A percentile compares a stretch with the other conserved stretches of the same genome.
Conservation (phyloP, 2,888 invertebrate species). For the Drosophila buzzatii region DNA sequence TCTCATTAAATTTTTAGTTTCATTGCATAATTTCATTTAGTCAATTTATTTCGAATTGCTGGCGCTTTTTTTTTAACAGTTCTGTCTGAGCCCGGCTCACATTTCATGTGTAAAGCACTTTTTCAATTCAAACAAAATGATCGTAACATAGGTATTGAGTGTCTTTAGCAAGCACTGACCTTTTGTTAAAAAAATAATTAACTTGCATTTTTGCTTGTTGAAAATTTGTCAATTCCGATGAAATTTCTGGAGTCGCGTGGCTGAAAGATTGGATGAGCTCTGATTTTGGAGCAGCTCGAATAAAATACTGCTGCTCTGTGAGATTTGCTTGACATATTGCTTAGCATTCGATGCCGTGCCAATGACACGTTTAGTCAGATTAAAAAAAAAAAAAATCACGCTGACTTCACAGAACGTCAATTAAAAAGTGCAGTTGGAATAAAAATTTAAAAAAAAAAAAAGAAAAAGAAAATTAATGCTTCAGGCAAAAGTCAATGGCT, state of each 20-base stretch:
- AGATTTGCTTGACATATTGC: conserved; percentile 8
- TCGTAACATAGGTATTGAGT: conserved; percentile 10
- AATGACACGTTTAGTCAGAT: conserved; percentile 39
- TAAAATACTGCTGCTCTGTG: conserved; percentile 18
- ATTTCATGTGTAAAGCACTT: conserved; percentile 23
- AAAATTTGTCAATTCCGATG: conserved; percentile 21
- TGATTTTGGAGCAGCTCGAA: background rate
- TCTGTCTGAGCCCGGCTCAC: background rate
- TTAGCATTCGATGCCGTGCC: conserved; percentile 28
- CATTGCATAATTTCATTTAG: conserved; percentile 4
- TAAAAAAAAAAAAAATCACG: conserved; percentile 22
- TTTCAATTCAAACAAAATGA: background rate
- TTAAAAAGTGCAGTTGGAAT: conserved; percentile 37
- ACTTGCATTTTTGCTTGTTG: conserved; percentile 23
- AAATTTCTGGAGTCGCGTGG: conserved; percentile 49
- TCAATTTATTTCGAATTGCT: background rate
- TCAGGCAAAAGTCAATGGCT: conserved; percentile 62
- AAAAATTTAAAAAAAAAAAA: conserved; percentile 3
- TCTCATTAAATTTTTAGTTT: background rate
- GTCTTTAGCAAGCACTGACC: conserved; percentile 12
- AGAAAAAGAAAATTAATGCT: conserved; percentile 1
- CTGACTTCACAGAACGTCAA: conserved; percentile 51
- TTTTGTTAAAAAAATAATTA: conserved; percentile 6
- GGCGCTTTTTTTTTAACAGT: background rate
- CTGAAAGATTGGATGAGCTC: conserved; percentile 6